Conservation (phyloP, 2,888 invertebrate genomes). For the Notocelia uddmanniana region DNA sequence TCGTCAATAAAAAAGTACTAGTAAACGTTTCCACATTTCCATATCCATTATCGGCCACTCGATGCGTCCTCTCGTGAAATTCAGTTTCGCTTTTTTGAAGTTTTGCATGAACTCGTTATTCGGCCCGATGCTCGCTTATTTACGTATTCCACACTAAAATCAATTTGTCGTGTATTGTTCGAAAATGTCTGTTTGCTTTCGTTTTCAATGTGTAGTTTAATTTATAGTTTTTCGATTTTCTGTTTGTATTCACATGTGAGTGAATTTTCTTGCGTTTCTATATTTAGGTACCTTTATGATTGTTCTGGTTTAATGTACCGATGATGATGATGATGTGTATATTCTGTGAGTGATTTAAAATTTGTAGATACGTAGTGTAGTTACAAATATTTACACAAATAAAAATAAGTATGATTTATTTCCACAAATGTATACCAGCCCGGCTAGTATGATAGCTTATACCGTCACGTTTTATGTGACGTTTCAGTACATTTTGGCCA, state of each 20-base stretch:
- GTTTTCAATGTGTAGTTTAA: background rate
- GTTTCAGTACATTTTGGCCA: no score
- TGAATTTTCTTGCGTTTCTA: background rate
- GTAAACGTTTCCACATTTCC: slow-evolving; percentile 12
- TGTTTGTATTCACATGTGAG: background rate
- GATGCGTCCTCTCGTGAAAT: slow-evolving; percentile 14
- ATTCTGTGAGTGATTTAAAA: no score
- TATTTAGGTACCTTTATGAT: no score
- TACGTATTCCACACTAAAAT: slow-evolving; percentile 22
- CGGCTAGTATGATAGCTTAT: no score
- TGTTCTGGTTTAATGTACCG: no score
- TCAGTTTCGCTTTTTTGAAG: slow-evolving; percentile 26
- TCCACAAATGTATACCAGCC: no score
- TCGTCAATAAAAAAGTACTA: background rate
- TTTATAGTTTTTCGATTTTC: slow-evolving; percentile 5
- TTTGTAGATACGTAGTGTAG: no score
- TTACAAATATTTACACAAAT: no score
- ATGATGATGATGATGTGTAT: no score
- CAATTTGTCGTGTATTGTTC: slow-evolving; percentile 34
- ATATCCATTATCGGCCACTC: slow-evolving; percentile 14
- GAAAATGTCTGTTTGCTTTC: slow-evolving; percentile 5
- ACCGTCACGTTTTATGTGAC: no score
- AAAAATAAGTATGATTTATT: no score
- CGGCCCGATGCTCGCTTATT: slow-evolving; percentile 28
- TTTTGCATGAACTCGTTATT: slow-evolving; percentile 33